Evolutionary conservation across 2,113 vertebrate species (phyloP).

Genomic region (Cercopithecus mona): DNA sequence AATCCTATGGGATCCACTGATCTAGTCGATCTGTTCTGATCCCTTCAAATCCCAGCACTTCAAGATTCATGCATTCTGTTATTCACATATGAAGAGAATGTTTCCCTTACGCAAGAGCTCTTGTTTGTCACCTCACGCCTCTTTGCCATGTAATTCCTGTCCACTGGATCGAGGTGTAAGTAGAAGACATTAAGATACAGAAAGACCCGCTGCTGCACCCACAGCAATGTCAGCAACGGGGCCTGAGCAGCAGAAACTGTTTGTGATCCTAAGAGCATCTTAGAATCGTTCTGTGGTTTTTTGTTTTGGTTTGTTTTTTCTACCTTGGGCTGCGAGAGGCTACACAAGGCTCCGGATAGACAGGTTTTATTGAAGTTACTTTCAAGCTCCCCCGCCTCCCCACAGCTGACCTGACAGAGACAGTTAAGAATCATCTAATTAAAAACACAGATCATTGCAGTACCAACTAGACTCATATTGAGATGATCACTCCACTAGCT

Average conservation of each 20-base stretch:
- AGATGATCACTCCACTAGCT: background rate
- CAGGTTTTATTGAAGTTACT: background rate
- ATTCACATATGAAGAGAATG: background rate
- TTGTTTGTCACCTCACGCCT: no score
- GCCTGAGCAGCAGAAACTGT: background rate
- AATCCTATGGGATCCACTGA: background rate
- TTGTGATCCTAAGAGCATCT: background rate
- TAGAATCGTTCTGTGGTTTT: background rate
- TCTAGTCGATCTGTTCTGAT: accelerated
- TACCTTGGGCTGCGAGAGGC: background rate
- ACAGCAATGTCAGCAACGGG: background rate
- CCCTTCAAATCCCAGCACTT: background rate
- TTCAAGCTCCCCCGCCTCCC: background rate
- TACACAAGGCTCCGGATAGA: background rate
- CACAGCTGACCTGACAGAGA: background rate
- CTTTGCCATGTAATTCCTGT: background rate
- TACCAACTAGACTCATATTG: background rate
- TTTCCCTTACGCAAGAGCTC: background rate
- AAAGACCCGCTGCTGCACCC: background rate
- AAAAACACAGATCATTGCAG: background rate
- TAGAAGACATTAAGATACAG: no score
- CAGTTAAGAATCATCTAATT: background rate
- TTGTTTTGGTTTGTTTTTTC: background rate
- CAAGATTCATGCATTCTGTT: background rate
- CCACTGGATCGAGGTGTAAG: background rate